Evolutionary conservation across 64 coral and sea anemone genomes (phyloP), one percentile per base, ranked within the genome.

Genomic region (Montipora capricornis): DNA sequence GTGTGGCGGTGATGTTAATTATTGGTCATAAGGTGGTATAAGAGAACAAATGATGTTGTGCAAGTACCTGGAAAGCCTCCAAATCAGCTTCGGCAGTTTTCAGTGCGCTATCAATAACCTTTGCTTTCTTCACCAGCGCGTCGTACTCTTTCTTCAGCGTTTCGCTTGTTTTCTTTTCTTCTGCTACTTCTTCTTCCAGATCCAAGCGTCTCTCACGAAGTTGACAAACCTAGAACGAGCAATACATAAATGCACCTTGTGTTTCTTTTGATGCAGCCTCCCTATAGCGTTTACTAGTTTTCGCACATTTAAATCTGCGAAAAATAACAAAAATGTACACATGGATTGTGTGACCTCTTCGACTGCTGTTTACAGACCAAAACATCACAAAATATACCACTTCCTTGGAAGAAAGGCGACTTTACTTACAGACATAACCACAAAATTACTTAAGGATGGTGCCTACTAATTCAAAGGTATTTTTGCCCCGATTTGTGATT

Each of bases 31-130:
- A 67, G 12, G 16, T 67, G 62, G 12, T 67, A 20, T 8, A 62
- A 57, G 61, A 14, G 61, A 7, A 4, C n/a, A 12, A 26, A 0
- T 7, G 4, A 3, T 26, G 12, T 5, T 8, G 5, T 20, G 6
- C n/a, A 16, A 20, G 61, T 91, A 99, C 97, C 95, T 99, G 97
- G 80, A 99, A 99, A 79, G 97, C 95, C 80, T 99, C 97, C n/a
- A 99, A 62, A 46, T 99, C 97, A 26, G 95, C 92, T 87, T 94
- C 94, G 15, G 97, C 97, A 44, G 97, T 95, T 67, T 92, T 92
- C n/a, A 99, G 87, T 51, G 94, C 97, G 15, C 90, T 74, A 52
- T 96, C 92, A 45, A 99, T 94, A 26, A 99, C 55, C 80, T 99
- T 99, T 8, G 92, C 83, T 87, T 96, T 99, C 92, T 99, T 99